phyloP scores from a whole-genome alignment of 1,140 invertebrate species.

The Lucilia cuprina region DNA sequence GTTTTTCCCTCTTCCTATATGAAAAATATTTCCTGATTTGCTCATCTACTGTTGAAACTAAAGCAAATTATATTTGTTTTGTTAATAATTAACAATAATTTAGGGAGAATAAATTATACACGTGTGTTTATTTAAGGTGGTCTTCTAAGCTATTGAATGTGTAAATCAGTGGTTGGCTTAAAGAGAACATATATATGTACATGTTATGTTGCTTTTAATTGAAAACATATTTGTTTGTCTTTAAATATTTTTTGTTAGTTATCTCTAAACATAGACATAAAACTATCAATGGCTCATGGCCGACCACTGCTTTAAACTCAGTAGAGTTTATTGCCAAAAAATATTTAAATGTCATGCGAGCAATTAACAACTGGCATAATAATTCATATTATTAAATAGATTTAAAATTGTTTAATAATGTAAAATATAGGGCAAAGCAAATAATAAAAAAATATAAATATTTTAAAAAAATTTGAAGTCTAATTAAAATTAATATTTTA shows the following conservation, averaged over 20 bases:
- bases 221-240: too few relatives aligned
- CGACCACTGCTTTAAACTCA: background rate
- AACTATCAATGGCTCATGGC: too few relatives aligned
- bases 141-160: background rate
- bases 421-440: background rate
- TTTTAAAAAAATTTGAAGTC: too few relatives aligned
- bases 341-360: constrained; percentile 9
- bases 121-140: background rate
- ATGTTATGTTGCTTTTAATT: too few relatives aligned
- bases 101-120: background rate
- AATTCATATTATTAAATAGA: constrained; percentile 7
- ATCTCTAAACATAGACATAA: too few relatives aligned
- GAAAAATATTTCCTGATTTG: too few relatives aligned
- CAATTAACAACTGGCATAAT: constrained; percentile 24
- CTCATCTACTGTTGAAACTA: background rate
- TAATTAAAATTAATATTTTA: too few relatives aligned
- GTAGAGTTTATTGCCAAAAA: background rate
- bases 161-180: too few relatives aligned
- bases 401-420: background rate
- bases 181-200: too few relatives aligned
- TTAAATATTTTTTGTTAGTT: too few relatives aligned
- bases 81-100: background rate
- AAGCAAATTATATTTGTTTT: background rate
- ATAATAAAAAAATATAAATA: too few relatives aligned
- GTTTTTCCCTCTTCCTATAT: too few relatives aligned